Percentiles rank a stretch among this genome's conserved stretches.
Evolutionary conservation across 2,113 vertebrate genomes (phyloP).

Genomic region (Galbula dea): DNA sequence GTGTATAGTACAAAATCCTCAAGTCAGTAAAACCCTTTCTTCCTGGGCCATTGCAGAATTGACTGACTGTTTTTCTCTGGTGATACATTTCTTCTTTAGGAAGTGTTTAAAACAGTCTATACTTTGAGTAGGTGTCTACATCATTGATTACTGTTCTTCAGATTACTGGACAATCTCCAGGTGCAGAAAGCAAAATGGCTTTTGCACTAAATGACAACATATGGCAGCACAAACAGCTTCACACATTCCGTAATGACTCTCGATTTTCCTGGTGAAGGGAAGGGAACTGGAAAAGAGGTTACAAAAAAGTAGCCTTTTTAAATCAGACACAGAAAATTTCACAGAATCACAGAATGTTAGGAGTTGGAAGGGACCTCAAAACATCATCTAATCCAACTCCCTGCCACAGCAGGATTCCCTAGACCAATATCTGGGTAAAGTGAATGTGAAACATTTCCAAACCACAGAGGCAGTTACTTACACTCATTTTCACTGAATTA

Average conservation of each 20-base stretch:
- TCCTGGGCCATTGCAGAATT: neutral
- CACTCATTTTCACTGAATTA: neutral
- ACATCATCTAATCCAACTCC: too few species aligned
- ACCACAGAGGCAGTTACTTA: neutral
- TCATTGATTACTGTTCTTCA: neutral
- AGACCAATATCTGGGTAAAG: neutral
- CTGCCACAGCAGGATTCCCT: too few species aligned
- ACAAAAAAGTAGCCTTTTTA: neutral
- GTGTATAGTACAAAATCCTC: too few species aligned
- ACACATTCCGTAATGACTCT: neutral
- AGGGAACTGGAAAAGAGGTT: neutral
- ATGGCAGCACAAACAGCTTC: neutral
- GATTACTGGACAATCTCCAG: neutral
- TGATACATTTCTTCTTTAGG: neutral
- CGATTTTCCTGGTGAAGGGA: accelerated
- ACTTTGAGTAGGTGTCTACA: neutral
- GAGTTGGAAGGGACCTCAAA: too few species aligned
- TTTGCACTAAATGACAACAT: neutral
- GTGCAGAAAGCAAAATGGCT: neutral
- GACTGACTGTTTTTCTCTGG: neutral
- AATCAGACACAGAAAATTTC: neutral
- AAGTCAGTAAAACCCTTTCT: too few species aligned
- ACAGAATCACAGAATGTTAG: too few species aligned
- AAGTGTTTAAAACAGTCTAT: neutral
- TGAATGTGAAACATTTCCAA: conserved; percentile 1